phyloP scores from a whole-genome alignment of 1,140 invertebrate species.

The Aphis gossypii region DNA sequence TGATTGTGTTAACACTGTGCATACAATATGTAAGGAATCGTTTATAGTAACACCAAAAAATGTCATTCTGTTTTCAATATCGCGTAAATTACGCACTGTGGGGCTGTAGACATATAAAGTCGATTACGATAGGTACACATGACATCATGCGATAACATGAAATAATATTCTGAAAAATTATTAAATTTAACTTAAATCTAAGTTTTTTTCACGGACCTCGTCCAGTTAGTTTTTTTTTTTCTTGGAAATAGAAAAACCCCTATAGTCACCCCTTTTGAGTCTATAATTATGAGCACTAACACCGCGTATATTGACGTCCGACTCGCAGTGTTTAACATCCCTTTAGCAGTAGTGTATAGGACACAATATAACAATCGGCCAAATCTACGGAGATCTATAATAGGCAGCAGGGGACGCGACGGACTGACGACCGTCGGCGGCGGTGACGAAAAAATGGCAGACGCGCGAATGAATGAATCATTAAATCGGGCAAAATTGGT shows the following conservation, averaged over 20 bases:
- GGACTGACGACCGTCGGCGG: neutral
- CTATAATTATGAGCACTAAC: neutral
- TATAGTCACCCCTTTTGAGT: neutral
- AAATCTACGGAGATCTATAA: neutral
- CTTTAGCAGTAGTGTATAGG: neutral
- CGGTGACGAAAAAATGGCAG: neutral
- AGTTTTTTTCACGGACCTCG: too few species aligned
- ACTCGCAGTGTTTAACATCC: neutral
- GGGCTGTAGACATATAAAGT: too few species aligned
- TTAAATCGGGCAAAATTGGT: conserved; percentile 54
- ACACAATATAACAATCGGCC: neutral
- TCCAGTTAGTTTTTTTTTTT: neutral
- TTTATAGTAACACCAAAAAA: too few species aligned
- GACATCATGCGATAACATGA: too few species aligned
- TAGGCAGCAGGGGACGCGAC: neutral
- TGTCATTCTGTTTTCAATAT: too few species aligned
- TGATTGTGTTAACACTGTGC: too few species aligned
- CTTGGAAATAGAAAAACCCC: neutral
- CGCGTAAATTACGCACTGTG: too few species aligned
- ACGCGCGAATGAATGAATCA: conserved; percentile 53
- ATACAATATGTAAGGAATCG: too few species aligned
- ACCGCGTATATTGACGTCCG: neutral
- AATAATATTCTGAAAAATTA: too few species aligned
- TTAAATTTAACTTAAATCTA: too few species aligned
- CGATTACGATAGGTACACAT: too few species aligned